These are phyloP conservation scores for Mylabris sibirica DNA, from an alignment of 2,888 invertebrate genomes.

Conservation along the genomic window DNA sequence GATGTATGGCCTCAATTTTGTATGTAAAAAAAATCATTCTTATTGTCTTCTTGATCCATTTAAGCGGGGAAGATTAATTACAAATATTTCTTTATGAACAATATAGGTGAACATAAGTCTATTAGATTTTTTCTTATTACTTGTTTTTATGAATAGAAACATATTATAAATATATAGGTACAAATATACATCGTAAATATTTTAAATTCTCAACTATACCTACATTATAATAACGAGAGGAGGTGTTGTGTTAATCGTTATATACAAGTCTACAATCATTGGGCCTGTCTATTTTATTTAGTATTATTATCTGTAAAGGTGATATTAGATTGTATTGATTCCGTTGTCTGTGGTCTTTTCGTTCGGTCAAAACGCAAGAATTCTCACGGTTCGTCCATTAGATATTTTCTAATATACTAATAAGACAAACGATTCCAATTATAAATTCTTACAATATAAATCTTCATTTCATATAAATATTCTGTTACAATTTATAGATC, in stretches of 20 bases:
- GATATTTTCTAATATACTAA: background rate
- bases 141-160: background rate
- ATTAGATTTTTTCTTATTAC: background rate
- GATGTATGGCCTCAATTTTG: constrained; percentile 2
- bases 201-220: background rate
- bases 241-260: constrained; percentile 35
- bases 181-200: background rate
- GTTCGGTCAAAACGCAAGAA: constrained; percentile 43
- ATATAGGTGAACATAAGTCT: background rate
- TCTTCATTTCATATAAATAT: background rate
- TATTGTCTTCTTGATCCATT: constrained; percentile 7
- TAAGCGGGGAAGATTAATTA: constrained; percentile 10
- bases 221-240: background rate
- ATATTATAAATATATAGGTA: background rate
- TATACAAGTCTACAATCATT: constrained; percentile 41
- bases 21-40: background rate
- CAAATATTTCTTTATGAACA: background rate
- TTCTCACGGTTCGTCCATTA: constrained; percentile 48
- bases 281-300: constrained; percentile 44
- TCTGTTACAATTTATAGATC: background rate
- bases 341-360: constrained; percentile 47
- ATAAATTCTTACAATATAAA: constrained; percentile 2
- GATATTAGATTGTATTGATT: constrained; percentile 46
- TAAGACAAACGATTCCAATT: background rate
- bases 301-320: constrained; percentile 39